Conservation (phyloP, 2,888 invertebrate genomes). For the Blastobasis adustella region DNA sequence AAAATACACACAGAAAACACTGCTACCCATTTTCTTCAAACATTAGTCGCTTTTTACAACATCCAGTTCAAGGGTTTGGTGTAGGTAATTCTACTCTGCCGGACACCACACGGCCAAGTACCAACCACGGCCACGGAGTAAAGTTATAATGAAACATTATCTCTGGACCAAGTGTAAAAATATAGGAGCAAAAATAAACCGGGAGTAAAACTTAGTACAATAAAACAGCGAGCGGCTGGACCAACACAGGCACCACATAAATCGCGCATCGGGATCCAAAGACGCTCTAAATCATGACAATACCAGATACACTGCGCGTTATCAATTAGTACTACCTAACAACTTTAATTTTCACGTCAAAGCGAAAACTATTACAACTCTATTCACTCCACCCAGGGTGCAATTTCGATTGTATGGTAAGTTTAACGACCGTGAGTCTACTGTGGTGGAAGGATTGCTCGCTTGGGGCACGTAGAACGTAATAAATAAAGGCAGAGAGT, state of each 20-base stretch:
- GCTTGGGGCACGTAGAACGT: conserved; percentile 60
- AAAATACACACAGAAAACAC: too few species aligned
- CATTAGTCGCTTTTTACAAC: too few species aligned
- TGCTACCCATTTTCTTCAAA: too few species aligned
- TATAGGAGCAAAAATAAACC: too few species aligned
- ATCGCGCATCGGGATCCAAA: conserved; percentile 48
- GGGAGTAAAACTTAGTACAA: conserved; percentile 25
- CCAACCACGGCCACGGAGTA: too few species aligned
- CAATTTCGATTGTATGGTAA: conserved; percentile 18
- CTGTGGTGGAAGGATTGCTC: conserved; percentile 35
- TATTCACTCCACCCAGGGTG: conserved; percentile 15
- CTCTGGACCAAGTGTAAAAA: too few species aligned
- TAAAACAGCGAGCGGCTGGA: conserved; percentile 13
- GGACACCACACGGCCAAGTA: too few species aligned
- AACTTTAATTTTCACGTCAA: conserved; percentile 11
- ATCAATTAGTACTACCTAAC: conserved; percentile 58
- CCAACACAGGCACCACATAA: conserved; percentile 36
- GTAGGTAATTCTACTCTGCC: too few species aligned
- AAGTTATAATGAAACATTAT: too few species aligned
- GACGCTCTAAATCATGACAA: conserved; percentile 58
- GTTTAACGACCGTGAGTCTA: conserved; percentile 17
- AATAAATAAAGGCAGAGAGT: conserved; percentile 64
- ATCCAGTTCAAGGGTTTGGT: too few species aligned
- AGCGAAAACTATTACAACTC: background rate
- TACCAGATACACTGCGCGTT: conserved; percentile 58